Conservation (phyloP, 2,888 invertebrate species). For the Leptinotarsa tumamoca region DNA sequence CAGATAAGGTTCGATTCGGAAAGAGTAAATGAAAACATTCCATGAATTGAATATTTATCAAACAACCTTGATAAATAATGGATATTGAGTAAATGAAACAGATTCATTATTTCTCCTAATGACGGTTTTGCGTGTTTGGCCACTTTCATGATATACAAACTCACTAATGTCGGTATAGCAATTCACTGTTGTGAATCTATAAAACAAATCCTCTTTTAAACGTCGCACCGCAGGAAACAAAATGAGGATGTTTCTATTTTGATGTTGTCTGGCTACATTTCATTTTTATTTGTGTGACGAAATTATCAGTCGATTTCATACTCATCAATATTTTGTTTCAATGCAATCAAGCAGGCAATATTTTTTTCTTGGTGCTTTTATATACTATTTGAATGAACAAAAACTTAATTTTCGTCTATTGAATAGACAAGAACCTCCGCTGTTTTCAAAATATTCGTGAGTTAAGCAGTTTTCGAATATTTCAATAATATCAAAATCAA, state of each 20-base stretch:
- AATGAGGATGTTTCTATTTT: not conserved
- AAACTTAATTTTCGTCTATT: too few relatives aligned
- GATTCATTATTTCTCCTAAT: slow-evolving; percentile 13
- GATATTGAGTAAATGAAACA: slow-evolving; percentile 19
- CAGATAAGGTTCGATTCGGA: slow-evolving; percentile 5
- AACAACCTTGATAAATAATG: slow-evolving; percentile 17
- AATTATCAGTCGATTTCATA: not conserved
- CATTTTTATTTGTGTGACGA: not conserved
- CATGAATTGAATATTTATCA: slow-evolving; percentile 16
- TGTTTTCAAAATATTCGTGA: too few relatives aligned
- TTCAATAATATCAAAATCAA: too few relatives aligned
- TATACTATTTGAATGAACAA: too few relatives aligned
- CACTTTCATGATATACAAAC: slow-evolving; percentile 17
- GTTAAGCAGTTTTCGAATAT: too few relatives aligned
- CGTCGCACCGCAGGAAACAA: slow-evolving; percentile 2
- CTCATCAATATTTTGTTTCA: not conserved
- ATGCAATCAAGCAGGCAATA: too few relatives aligned
- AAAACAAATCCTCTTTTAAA: slow-evolving; percentile 17
- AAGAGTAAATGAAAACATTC: slow-evolving; percentile 15
- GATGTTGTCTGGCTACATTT: not conserved
- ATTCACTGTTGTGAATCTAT: slow-evolving; percentile 18
- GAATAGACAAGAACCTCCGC: too few relatives aligned
- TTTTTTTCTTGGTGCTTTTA: too few relatives aligned
- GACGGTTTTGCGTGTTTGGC: not conserved
- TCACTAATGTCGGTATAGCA: slow-evolving; percentile 15